These are phyloP conservation scores for Drosophila leontia DNA, from an alignment of 1,140 invertebrate species.

Conservation along the genomic window DNA sequence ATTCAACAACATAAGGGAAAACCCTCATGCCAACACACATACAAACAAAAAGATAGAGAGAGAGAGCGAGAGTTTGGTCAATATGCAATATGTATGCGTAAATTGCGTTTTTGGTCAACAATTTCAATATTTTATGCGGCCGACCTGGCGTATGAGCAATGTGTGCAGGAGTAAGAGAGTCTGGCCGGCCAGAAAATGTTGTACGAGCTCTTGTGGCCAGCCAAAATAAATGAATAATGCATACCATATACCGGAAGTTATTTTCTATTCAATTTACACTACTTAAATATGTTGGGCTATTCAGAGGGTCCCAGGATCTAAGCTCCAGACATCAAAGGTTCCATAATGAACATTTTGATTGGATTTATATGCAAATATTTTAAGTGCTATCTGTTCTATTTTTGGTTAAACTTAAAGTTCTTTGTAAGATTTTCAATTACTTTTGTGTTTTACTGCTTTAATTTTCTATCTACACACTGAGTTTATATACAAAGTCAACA, in stretches of 20 bases:
- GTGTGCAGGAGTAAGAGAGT: neutral
- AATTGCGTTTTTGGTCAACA: constrained; percentile 54
- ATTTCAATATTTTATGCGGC: constrained; percentile 58
- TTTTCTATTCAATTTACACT: constrained; percentile 52
- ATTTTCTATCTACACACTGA: neutral
- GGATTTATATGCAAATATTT: constrained; percentile 24
- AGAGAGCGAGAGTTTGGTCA: constrained; percentile 2
- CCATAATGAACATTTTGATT: constrained; percentile 18
- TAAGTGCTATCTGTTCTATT: neutral
- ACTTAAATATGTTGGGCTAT: constrained; percentile 41
- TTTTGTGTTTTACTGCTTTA: neutral
- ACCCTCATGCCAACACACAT: neutral
- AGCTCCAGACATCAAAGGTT: constrained; percentile 12
- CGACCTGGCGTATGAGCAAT: constrained; percentile 50
- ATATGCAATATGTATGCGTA: constrained; percentile 50
- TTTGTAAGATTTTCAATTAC: too few relatives aligned
- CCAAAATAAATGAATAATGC: constrained; percentile 42
- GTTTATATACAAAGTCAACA: neutral
- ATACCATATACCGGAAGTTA: constrained; percentile 36
- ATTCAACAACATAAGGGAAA: constrained; percentile 27
- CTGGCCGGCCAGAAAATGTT: constrained; percentile 15
- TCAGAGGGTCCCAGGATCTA: neutral
- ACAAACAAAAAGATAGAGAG: neutral
- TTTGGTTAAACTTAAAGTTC: neutral
- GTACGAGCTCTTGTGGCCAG: constrained; percentile 17